phyloP scores from a whole-genome alignment of 2,113 vertebrate genomes.

The Macroglossus sobrinus region DNA sequence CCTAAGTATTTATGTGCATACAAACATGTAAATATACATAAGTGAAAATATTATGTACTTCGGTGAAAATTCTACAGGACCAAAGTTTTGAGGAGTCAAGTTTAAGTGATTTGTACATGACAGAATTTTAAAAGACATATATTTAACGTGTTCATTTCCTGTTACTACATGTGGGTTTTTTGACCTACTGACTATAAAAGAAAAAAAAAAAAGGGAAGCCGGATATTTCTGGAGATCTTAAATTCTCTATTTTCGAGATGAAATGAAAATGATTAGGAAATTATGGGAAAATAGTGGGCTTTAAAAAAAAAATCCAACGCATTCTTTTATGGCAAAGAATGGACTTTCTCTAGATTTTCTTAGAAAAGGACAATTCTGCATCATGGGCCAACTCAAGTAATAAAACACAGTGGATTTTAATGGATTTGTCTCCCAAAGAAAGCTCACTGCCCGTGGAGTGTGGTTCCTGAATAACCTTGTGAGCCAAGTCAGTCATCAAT shows the following conservation, averaged over 20 bases:
- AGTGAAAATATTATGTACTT: not conserved
- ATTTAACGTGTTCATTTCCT: slow-evolving; percentile 25
- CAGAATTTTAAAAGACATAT: not conserved
- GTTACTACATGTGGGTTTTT: not conserved
- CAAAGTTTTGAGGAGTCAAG: not conserved
- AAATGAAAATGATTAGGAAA: slow-evolving; percentile 22
- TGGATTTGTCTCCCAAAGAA: not conserved
- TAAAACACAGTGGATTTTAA: not conserved
- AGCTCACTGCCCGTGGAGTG: not conserved
- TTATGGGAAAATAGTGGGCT: not conserved
- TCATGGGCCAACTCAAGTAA: not conserved
- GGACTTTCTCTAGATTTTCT: not conserved
- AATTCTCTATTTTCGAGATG: slow-evolving; percentile 33
- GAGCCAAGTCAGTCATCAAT: slow-evolving; percentile 19
- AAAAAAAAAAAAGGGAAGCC: slow-evolving; percentile 2
- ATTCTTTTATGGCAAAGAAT: not conserved
- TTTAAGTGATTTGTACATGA: not conserved
- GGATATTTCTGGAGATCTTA: slow-evolving; percentile 44
- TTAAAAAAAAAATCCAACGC: not conserved
- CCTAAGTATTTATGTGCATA: not conserved
- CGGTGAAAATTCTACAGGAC: not conserved
- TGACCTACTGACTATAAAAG: slow-evolving; percentile 11
- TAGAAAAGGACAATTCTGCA: not conserved
- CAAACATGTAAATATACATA: not conserved
- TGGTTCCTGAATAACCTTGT: not conserved